Evolutionary conservation across 2,113 vertebrate species (phyloP), one percentile per base, ranked within the genome.

Genomic region (Ancistrus triradiatus): DNA sequence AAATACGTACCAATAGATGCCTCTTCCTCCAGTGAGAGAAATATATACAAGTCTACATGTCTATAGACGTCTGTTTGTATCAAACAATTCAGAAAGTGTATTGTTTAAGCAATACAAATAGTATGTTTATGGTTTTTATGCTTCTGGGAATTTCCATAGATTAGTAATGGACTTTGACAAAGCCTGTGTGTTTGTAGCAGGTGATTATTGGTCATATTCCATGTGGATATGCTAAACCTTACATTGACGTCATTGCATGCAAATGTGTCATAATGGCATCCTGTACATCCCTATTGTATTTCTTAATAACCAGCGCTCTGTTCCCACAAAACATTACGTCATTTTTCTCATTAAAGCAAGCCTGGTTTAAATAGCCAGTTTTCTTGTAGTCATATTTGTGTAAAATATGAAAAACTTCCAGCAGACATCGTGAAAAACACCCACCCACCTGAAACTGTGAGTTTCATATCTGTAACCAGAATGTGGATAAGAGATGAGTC

Each of bases 401-500:
- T 31, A 31, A 31, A 31, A 31, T 4, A 31, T 31, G 3, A 4
- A 7, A 6, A 27, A n/a, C 22, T 53, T n/a, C 13, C 11, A 18
- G 11, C 35, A 51, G 4, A 15, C 21, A 5, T 19, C n/a, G 3
- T 27, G 3, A 37, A 48, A 57, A 43, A 21, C 27, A n/a, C 27
- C 22, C n/a, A 27, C 7, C 15, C 44, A 27, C 49, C 40, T 38
- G 8, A 6, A 22, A 56, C n/a, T 15, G 14, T 47, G 22, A 67
- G 43, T 61, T 28, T 67, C 28, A 67, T 8, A 13, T 40, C 15
- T 11, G 24, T 40, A 52, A 59, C 24, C 52, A 68, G 15, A 57
- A 19, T 10, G 14, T 48, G 15, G 42, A 38, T 31, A n/a, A 47
- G 13, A 59, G 14, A 66, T 53, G 47, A 53, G 47, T 59, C 53